Conservation (phyloP, 2,888 invertebrate genomes). For the Campopleginae sp. region DNA sequence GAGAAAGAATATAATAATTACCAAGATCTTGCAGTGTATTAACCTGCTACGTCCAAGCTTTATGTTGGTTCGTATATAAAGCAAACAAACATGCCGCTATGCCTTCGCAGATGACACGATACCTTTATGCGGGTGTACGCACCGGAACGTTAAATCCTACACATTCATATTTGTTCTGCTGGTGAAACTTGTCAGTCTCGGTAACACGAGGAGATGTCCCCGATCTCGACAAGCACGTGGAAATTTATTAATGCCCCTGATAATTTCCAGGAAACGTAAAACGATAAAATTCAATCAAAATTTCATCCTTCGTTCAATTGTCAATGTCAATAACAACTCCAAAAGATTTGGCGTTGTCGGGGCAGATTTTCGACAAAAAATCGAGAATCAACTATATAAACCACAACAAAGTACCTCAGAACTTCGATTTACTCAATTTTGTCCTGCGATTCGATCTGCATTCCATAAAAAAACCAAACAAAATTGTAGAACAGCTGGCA, state of each 20-base stretch:
- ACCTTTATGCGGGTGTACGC: slow-evolving; percentile 60
- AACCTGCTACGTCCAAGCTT: neutral
- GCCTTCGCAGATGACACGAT: slow-evolving; percentile 18
- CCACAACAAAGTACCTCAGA: neutral
- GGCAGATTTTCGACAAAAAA: neutral
- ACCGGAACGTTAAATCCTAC: slow-evolving; percentile 51
- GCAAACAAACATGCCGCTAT: neutral
- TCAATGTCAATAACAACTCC: neutral
- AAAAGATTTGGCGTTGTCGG: neutral
- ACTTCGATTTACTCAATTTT: neutral
- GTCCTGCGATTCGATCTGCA: neutral
- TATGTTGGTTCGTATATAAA: slow-evolving; percentile 2
- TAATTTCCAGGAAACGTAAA: slow-evolving; percentile 2
- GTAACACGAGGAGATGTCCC: slow-evolving; percentile 47
- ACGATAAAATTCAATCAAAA: neutral
- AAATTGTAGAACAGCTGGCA: neutral
- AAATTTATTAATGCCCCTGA: neutral
- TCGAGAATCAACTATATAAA: neutral
- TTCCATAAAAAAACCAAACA: neutral
- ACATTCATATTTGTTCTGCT: slow-evolving; percentile 27
- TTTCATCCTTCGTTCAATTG: neutral
- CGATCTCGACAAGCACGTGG: slow-evolving; percentile 4
- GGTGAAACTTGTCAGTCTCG: slow-evolving; percentile 9
- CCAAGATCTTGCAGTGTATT: slow-evolving; percentile 19
- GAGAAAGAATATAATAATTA: slow-evolving; percentile 44